Conservation (phyloP, 2,888 invertebrate species). For the Opisthograptis luteolata region DNA sequence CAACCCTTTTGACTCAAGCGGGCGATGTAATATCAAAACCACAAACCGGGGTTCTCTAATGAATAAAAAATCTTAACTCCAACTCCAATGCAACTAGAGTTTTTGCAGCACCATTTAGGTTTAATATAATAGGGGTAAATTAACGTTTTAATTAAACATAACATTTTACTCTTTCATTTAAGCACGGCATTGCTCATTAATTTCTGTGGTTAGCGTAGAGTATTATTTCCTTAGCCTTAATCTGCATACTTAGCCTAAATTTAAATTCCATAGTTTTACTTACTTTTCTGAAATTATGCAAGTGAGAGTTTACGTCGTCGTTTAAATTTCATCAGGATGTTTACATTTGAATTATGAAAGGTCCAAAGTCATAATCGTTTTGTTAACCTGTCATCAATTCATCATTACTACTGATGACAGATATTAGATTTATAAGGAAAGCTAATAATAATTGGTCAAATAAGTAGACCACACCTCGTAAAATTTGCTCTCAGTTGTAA, state of each 20-base stretch:
- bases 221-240: conserved; percentile 47
- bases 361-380: no score
- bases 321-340: no score
- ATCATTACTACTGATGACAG: no score
- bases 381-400: no score
- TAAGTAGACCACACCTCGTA: no score
- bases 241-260: conserved; percentile 46
- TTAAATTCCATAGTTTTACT: conserved; percentile 35
- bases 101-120: not conserved
- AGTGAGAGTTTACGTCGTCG: conserved; percentile 19
- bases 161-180: conserved; percentile 30
- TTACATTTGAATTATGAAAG: no score
- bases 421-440: no score
- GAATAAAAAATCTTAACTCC: not conserved
- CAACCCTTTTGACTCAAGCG: conserved; percentile 25
- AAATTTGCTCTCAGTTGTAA: no score
- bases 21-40: not conserved
- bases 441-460: no score
- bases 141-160: conserved; percentile 25
- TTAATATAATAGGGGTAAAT: conserved; percentile 11
- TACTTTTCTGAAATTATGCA: not conserved
- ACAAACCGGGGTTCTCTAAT: not conserved
- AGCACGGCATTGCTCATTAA: conserved; percentile 46
- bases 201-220: conserved; percentile 44
- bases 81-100: not conserved